A percentile compares a stretch with the other conserved stretches of the same genome.
Evolutionary conservation across 1,140 invertebrate genomes (phyloP).

Genomic region (Dolichoris vasculosae): DNA sequence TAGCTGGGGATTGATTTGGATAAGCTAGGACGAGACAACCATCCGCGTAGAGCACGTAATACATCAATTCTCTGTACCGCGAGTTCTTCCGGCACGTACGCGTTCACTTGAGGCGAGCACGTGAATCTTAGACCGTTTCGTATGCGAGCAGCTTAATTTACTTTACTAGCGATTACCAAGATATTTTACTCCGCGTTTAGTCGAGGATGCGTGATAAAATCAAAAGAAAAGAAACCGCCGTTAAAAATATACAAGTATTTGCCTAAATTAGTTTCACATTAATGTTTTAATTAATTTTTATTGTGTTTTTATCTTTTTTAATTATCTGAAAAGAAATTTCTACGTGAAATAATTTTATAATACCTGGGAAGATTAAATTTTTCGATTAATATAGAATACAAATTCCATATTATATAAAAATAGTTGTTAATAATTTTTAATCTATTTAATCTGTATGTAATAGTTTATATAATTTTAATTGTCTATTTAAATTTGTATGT

Average conservation of each 20-base stretch:
- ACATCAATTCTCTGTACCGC: neutral
- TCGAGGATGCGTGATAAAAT: neutral
- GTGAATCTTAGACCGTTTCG: neutral
- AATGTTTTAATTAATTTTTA: too few relatives aligned
- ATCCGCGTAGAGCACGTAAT: neutral
- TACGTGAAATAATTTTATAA: too few relatives aligned
- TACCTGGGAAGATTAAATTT: too few relatives aligned
- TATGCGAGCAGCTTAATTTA: neutral
- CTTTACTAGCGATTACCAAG: neutral
- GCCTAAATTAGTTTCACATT: too few relatives aligned
- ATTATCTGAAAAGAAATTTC: too few relatives aligned
- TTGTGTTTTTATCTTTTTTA: too few relatives aligned
- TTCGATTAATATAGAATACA: too few relatives aligned
- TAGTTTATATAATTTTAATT: too few relatives aligned
- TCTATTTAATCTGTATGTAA: too few relatives aligned
- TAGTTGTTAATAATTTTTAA: too few relatives aligned
- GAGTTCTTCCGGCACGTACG: neutral
- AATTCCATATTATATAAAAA: too few relatives aligned
- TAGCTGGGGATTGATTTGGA: slow-evolving; percentile 1
- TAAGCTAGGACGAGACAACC: neutral
- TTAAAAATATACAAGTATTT: neutral
- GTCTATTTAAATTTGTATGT: too few relatives aligned
- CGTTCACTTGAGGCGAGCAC: neutral
- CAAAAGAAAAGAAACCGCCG: neutral
- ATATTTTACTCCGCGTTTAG: neutral